Percentiles rank a stretch among this genome's conserved stretches.
Conservation (phyloP, 2,888 invertebrate species). For the Therioaphis trifolii region DNA sequence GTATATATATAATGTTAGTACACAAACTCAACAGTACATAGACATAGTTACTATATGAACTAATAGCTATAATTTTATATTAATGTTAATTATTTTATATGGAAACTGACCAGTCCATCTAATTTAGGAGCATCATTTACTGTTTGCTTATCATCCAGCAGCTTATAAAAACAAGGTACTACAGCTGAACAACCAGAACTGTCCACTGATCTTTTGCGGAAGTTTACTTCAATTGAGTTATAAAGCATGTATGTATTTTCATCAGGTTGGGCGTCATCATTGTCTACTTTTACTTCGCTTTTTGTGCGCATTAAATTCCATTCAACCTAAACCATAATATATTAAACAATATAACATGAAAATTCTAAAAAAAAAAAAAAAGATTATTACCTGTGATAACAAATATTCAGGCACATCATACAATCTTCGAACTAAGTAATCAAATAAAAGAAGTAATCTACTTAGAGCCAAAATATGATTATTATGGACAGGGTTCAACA, state of each 20-base stretch:
- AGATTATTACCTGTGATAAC: constrained; percentile 75
- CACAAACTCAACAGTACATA: too few relatives aligned
- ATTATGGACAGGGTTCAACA: constrained; percentile 72
- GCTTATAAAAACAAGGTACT: constrained; percentile 91
- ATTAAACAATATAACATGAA: constrained; percentile 5
- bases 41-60: too few relatives aligned
- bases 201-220: constrained; percentile 73
- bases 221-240: constrained; percentile 82
- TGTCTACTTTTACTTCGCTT: constrained; percentile 28
- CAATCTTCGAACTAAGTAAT: constrained; percentile 94
- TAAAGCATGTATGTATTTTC: constrained; percentile 78
- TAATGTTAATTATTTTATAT: too few relatives aligned
- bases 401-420: constrained; percentile 91
- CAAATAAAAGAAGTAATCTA: constrained; percentile 85
- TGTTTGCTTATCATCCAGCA: constrained; percentile 82
- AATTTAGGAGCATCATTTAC: constrained; percentile 83
- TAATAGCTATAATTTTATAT: too few relatives aligned
- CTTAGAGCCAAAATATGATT: constrained; percentile 85
- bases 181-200: constrained; percentile 70
- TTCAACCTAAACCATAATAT: constrained; percentile 72
- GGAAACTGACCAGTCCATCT: constrained; percentile 77
- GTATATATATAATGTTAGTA: too few relatives aligned
- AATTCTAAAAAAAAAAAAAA: constrained; percentile 1
- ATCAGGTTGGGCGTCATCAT: constrained; percentile 67
- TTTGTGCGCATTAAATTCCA: constrained; percentile 73